A percentile compares a stretch with the other conserved stretches of the same genome.
Evolutionary conservation across 2,888 invertebrate genomes (phyloP).

Genomic region (Chelonus formosanus): DNA sequence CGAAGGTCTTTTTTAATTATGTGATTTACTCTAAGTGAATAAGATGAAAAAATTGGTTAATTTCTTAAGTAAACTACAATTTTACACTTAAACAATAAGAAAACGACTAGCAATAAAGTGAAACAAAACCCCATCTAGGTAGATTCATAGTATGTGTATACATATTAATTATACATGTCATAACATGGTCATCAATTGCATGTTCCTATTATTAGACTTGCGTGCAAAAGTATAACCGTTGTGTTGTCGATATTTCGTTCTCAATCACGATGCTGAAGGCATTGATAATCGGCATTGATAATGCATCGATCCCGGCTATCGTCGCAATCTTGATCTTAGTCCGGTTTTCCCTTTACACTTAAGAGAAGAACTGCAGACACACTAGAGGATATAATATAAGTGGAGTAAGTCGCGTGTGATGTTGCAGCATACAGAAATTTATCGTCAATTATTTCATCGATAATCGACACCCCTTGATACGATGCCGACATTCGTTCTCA

Average conservation of each 20-base stretch:
- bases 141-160: too few species aligned
- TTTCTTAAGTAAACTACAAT: too few species aligned
- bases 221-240: conserved; percentile 17
- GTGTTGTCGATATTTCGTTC: conserved; percentile 17
- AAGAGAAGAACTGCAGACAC: not conserved
- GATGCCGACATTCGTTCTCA: conserved; percentile 19
- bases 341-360: conserved; percentile 20
- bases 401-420: conserved; percentile 23
- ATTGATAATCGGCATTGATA: conserved; percentile 34
- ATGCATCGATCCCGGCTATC: conserved; percentile 34
- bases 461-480: conserved; percentile 41
- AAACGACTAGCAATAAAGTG: too few species aligned
- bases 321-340: conserved; percentile 24
- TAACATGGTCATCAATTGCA: conserved; percentile 8
- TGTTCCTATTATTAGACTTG: conserved; percentile 10
- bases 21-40: too few species aligned
- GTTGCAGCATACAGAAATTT: conserved; percentile 39
- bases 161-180: conserved; percentile 1
- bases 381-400: conserved; percentile 2
- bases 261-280: conserved; percentile 19
- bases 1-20: too few species aligned
- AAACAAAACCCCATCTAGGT: too few species aligned
- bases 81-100: too few species aligned
- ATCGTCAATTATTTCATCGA: conserved; percentile 44
- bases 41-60: too few species aligned